Percentiles rank a stretch among this genome's conserved stretches.
Conservation (phyloP, 2,888 invertebrate species). For the Matsumyia berberina region DNA sequence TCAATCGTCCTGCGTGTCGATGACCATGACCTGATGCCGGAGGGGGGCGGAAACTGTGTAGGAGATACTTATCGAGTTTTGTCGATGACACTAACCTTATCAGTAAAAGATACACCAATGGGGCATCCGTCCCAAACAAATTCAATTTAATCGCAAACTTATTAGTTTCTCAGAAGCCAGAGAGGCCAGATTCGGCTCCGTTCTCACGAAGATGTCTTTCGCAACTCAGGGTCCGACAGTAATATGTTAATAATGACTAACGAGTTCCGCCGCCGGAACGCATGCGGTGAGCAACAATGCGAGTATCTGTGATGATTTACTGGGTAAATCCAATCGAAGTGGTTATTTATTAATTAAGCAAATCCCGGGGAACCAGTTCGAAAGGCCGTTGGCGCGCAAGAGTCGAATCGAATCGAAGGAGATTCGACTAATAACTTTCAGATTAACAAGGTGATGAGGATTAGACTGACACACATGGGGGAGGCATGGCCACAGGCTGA, state of each 20-base stretch:
- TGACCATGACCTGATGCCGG: too few species aligned
- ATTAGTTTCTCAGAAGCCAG: slow-evolving; percentile 14
- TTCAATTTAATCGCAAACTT: slow-evolving; percentile 3
- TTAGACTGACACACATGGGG: slow-evolving; percentile 35
- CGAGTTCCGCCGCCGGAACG: slow-evolving; percentile 11
- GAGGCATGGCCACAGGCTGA: background rate
- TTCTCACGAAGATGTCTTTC: slow-evolving; percentile 34
- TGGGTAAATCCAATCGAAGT: slow-evolving; percentile 66
- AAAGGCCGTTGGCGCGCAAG: slow-evolving; percentile 9
- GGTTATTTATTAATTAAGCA: slow-evolving; percentile 72
- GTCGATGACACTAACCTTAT: slow-evolving; percentile 54
- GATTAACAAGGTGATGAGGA: slow-evolving; percentile 59
- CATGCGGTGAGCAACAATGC: slow-evolving; percentile 18
- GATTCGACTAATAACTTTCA: slow-evolving; percentile 61
- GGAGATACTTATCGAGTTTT: slow-evolving; percentile 39
- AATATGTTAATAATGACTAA: slow-evolving; percentile 54
- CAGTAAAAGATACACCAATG: slow-evolving; percentile 35
- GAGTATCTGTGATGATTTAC: slow-evolving; percentile 52
- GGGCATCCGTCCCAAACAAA: slow-evolving; percentile 24
- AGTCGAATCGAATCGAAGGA: slow-evolving; percentile 16
- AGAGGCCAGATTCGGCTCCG: background rate
- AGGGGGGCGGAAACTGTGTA: background rate
- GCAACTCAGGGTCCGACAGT: slow-evolving; percentile 5
- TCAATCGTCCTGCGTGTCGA: background rate
- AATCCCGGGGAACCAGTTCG: slow-evolving; percentile 40